Conservation (phyloP, 2,888 invertebrate species). For the Spodoptera exigua region DNA sequence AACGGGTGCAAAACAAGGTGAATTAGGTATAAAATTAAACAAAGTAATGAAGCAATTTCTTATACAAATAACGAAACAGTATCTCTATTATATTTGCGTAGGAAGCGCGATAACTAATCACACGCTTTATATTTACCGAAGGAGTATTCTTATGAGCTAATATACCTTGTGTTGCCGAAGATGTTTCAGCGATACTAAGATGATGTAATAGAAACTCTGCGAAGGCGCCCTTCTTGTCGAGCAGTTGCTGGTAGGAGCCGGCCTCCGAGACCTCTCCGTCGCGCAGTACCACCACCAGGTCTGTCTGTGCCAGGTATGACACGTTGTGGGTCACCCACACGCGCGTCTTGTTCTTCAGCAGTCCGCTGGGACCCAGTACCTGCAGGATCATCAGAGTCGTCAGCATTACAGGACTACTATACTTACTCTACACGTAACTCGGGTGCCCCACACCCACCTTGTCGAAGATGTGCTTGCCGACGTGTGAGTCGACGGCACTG, state of each 20-base stretch:
- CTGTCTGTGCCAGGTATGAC: conserved; percentile 96
- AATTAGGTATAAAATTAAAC: conserved; percentile 4
- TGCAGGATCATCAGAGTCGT: conserved; percentile 29
- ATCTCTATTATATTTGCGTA: conserved; percentile 2
- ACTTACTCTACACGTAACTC: too few species aligned
- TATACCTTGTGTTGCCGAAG: conserved; percentile 77
- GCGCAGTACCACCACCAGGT: conserved; percentile 96
- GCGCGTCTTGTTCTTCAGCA: conserved; percentile 94
- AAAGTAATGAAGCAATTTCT: neutral
- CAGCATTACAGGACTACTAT: too few species aligned
- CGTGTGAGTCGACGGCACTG: conserved; percentile 98
- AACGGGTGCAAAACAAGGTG: neutral
- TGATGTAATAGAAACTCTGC: conserved; percentile 95
- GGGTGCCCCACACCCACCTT: conserved; percentile 89
- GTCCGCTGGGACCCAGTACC: conserved; percentile 90
- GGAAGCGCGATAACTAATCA: conserved; percentile 4
- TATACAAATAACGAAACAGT: conserved; percentile 3
- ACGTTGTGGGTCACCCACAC: conserved; percentile 98
- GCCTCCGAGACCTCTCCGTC: conserved; percentile 96
- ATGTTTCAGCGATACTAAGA: conserved; percentile 91
- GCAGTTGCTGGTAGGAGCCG: conserved; percentile 96
- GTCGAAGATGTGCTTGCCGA: conserved; percentile 99
- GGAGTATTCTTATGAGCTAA: neutral
- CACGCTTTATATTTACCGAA: neutral
- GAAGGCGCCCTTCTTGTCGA: conserved; percentile 95